These are phyloP conservation scores for Astyanax mexicanus DNA, from an alignment of 2,797 vertebrate genomes.

Conservation along the genomic window DNA sequence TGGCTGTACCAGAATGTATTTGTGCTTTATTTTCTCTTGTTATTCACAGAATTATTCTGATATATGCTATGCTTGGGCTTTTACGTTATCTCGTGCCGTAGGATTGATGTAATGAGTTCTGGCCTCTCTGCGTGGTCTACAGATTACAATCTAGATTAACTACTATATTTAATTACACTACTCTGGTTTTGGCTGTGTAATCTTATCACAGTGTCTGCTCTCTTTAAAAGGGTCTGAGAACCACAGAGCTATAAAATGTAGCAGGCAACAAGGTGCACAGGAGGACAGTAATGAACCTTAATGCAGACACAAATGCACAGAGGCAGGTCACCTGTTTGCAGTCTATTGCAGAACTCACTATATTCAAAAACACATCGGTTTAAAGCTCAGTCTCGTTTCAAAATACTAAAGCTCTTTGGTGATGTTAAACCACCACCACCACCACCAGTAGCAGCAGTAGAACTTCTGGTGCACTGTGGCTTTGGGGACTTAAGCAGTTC, in stretches of 20 bases:
- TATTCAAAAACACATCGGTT: neutral
- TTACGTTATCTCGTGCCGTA: neutral
- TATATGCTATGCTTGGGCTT: no score
- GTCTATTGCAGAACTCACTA: neutral
- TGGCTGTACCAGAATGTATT: no score
- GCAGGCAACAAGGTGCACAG: slow-evolving; percentile 2
- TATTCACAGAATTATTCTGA: no score
- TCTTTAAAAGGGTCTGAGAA: slow-evolving; percentile 10
- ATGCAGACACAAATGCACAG: neutral
- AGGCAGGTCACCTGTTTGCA: neutral
- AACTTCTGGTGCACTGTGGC: neutral
- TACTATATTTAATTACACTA: slow-evolving; percentile 45
- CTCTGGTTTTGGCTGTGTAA: slow-evolving; percentile 30
- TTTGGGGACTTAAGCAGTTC: neutral
- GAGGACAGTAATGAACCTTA: neutral
- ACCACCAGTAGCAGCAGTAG: no score
- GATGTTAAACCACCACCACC: neutral
- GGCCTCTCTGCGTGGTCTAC: neutral
- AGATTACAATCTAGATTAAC: slow-evolving; percentile 36
- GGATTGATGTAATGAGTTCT: slow-evolving; percentile 24
- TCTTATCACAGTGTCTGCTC: slow-evolving; percentile 31
- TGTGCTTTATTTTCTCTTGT: no score
- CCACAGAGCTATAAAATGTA: neutral
- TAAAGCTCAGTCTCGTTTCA: neutral
- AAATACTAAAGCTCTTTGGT: neutral